Conservation (phyloP, 2,888 invertebrate genomes). For the Crepidodera aurea region DNA sequence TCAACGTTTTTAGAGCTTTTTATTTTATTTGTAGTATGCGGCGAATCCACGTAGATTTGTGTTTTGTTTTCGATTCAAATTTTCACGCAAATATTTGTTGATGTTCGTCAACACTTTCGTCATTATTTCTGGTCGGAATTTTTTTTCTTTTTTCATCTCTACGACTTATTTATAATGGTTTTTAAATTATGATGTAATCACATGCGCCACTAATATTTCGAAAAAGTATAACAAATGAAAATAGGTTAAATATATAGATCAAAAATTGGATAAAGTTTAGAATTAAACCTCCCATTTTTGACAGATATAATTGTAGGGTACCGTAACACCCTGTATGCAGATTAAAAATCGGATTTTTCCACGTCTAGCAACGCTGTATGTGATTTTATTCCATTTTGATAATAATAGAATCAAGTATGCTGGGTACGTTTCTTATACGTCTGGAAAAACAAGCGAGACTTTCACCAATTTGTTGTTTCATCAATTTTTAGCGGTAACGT, state of each 20-base stretch:
- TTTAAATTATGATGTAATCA: too few relatives aligned
- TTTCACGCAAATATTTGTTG: conserved; percentile 37
- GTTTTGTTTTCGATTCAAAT: conserved; percentile 35
- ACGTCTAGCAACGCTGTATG: conserved; percentile 5
- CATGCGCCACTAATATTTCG: too few relatives aligned
- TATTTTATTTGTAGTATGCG: conserved; percentile 38
- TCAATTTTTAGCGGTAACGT: conserved; percentile 3
- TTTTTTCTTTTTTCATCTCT: conserved; percentile 1
- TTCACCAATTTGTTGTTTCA: conserved; percentile 13
- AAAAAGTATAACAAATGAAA: too few relatives aligned
- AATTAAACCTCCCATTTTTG: too few relatives aligned
- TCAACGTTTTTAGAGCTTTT: conserved; percentile 28
- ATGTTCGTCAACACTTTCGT: not conserved
- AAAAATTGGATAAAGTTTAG: too few relatives aligned
- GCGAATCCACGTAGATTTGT: conserved; percentile 26
- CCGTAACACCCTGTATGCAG: not conserved
- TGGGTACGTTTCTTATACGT: not conserved
- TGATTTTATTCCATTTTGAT: conserved; percentile 18
- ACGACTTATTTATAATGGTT: not conserved
- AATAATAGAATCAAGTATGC: conserved; percentile 15
- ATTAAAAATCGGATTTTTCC: conserved; percentile 5
- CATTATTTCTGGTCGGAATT: conserved; percentile 14
- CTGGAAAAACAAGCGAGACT: conserved; percentile 8
- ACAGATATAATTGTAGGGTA: too few relatives aligned
- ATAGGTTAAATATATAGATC: too few relatives aligned